Base-by-base conservation (phyloP, 2,113 vertebrate genomes). In the Pycnonotus jocosus region DNA sequence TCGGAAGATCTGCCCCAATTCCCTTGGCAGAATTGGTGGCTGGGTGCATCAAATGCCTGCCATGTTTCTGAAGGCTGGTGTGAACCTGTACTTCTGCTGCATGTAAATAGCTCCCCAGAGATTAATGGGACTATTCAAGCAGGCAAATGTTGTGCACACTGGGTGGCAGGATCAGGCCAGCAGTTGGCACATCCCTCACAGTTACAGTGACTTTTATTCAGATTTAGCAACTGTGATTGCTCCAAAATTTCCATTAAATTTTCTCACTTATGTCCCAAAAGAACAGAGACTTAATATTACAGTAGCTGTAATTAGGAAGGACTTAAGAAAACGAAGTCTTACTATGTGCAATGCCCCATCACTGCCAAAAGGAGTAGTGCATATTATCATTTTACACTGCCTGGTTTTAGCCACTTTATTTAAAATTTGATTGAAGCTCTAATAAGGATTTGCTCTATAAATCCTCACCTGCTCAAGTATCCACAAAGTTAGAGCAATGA, bases 141-240 rank as follows among this genome's bases (percentile, higher is more conserved):
- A 91, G 66, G 70, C 6, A 91, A 92, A 81, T 87, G 44, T 47
- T 30, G 1, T 65, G 78, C 78, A 85, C 90, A 73, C 78, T 90
- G 81, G 66, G 78, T 91, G 78, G 87, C 87, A 95, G 89, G 87
- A 94, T 80, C 94, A 95, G 94, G 95, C 45, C 84, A 90, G 74
- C 50, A 82, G 66, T 87, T 60, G 66, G 58, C 73, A 91, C 8
- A 2, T 86, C 58, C 42, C 81, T 90, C 66, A 57, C 0, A 1
- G 61, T 50, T 79, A 50, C 42, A 69, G 66, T 28, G 62, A 82
- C 68, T 90, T 93, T 53, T 81, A 66, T 85, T 85, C 81, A 80
- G 38, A 87, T 90, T 88, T 73, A 90, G 50, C 42, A 88, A 68
- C 54, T 77, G n/a, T 40, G 30, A 81, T 61, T 33, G 30, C 38